These are phyloP conservation scores for Galeopterus variegatus DNA, from an alignment of 2,113 vertebrate species.

Conservation along the genomic window DNA sequence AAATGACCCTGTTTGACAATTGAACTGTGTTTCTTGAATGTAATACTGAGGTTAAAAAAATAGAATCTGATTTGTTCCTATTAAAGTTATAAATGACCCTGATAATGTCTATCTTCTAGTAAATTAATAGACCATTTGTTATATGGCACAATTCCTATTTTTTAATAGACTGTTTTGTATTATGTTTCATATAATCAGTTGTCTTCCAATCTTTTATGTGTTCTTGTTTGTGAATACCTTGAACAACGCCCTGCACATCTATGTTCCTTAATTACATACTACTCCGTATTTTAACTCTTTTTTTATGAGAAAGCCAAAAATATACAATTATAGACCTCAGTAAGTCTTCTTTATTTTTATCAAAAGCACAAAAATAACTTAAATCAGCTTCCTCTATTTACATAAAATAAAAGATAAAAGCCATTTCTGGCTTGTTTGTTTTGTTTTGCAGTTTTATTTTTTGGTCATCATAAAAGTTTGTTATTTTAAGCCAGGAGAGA, in stretches of 20 bases:
- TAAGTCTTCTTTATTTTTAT: neutral
- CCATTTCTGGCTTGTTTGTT: neutral
- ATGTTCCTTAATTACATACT: neutral
- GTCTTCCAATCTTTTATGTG: neutral
- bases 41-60: neutral
- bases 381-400: neutral
- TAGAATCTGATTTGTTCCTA: neutral
- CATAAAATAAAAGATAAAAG: constrained; percentile 26
- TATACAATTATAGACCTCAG: neutral
- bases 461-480: neutral
- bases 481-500: neutral
- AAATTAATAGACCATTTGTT: neutral
- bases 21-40: neutral
- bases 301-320: constrained; percentile 4
- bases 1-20: neutral
- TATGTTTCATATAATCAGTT: neutral
- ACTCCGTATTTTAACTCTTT: neutral
- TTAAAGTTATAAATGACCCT: neutral
- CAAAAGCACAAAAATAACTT: neutral
- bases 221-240: neutral
- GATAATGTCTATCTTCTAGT: neutral
- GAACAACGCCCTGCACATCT: neutral
- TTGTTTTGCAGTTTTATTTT: neutral
- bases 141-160: neutral
- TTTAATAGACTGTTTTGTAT: neutral